Evolutionary conservation across 2,888 invertebrate species (phyloP), one percentile per base, ranked within the genome.

Genomic region (Scelioninae gen. 2): DNA sequence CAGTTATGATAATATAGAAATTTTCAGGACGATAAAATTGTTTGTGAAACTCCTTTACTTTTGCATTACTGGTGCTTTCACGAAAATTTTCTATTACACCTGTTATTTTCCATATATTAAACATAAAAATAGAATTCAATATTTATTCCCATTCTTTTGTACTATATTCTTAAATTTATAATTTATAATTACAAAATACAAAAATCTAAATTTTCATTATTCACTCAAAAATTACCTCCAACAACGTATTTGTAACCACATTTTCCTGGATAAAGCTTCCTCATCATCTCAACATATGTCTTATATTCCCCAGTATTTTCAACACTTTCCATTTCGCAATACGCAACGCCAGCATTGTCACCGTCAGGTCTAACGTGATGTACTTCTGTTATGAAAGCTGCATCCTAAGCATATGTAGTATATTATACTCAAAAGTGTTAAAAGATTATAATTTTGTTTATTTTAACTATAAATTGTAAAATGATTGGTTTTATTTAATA

Each of bases 311-410:
- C 93, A n/a, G 89, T 90, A 85, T 94, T 95, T 85, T 96, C 96
- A 25, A 90, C 85, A 0, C 93, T 94, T 86, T 96, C 96, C 94
- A 96, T 96, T 88, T 97, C 97, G 85, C 95, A 95, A 85, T 97
- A 97, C n/a, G 97, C 96, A 10, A 97, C 95, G 13, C 97, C 97
- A 9, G 93, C 95, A 88, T 97, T 93, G 76, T 94, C 92, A 0
- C 96, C 97, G 70, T 94, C 92, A 0, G 92, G 94, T 79, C 94
- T 95, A 73, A 97, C 89, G 84, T 97, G 96, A 86, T 97, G 96
- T 0, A 97, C 96, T 87, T 97, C 97, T 0, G 96, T 97, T 22
- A 91, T 87, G 83, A 92, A 97, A 1, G 91, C 95, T 75, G 93
- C 89, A 77, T 96, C 93, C 92, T 92, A 80, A n/a, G n/a, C n/a